Evolutionary conservation across 2,888 invertebrate genomes (phyloP).

Genomic region (Tanytarsus gracilentus): DNA sequence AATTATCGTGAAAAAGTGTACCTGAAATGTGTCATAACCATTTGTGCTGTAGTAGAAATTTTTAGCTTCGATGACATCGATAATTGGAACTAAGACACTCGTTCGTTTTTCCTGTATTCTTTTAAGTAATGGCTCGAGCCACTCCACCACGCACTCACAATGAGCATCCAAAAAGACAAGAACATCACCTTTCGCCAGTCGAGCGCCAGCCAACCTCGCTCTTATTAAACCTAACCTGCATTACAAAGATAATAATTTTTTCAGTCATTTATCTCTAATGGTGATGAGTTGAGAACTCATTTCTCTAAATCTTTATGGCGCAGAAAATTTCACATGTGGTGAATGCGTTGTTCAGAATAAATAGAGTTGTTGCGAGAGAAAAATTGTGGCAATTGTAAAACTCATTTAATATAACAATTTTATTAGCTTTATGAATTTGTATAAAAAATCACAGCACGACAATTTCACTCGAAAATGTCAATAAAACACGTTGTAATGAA

Average conservation of each 20-base stretch:
- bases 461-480: neutral
- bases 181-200: conserved; percentile 67
- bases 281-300: too few species aligned
- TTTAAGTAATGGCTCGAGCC: conserved; percentile 83
- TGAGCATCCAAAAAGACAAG: conserved; percentile 86
- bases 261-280: too few species aligned
- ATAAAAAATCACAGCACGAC: neutral
- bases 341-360: too few species aligned
- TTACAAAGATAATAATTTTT: conserved; percentile 22
- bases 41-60: conserved; percentile 44
- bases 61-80: conserved; percentile 77
- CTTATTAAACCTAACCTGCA: conserved; percentile 74
- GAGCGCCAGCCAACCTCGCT: conserved; percentile 81
- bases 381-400: too few species aligned
- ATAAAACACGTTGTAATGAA: too few species aligned
- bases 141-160: conserved; percentile 71
- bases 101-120: conserved; percentile 71
- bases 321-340: too few species aligned
- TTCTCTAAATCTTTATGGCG: too few species aligned
- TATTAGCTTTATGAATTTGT: too few species aligned
- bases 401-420: too few species aligned
- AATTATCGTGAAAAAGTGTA: conserved; percentile 31
- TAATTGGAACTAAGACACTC: conserved; percentile 85
- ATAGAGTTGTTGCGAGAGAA: too few species aligned
- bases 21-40: conserved; percentile 43